Conservation (phyloP, 1,140 invertebrate species). For the Sarcophaga peregrina region DNA sequence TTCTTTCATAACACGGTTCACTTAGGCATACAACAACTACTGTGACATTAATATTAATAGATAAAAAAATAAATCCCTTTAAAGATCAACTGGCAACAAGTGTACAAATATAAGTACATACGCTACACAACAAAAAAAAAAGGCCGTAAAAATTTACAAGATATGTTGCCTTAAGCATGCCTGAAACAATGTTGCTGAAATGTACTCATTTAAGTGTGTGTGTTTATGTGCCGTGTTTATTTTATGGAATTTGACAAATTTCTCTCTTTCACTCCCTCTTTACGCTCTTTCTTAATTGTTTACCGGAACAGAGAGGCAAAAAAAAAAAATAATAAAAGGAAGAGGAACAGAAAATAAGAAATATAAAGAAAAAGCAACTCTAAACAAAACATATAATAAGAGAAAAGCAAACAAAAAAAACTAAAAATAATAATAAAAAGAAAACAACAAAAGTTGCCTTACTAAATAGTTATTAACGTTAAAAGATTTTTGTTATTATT, state of each 20-base stretch:
- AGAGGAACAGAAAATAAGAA: neutral
- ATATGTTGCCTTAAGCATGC: neutral
- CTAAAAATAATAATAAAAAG: slow-evolving; percentile 22
- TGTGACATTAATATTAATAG: neutral
- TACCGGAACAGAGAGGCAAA: slow-evolving; percentile 26
- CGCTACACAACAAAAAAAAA: neutral
- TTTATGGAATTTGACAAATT: slow-evolving; percentile 38
- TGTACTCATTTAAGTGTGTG: slow-evolving; percentile 2
- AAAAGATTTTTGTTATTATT: slow-evolving; percentile 29
- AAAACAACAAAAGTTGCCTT: neutral
- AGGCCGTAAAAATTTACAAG: slow-evolving; percentile 1
- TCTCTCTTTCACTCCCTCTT: slow-evolving; percentile 9
- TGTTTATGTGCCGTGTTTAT: slow-evolving; percentile 29
- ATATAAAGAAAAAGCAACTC: slow-evolving; percentile 16
- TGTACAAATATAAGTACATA: neutral
- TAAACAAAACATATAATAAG: slow-evolving; percentile 7
- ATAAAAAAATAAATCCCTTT: slow-evolving; percentile 18
- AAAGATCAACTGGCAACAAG: slow-evolving; percentile 18
- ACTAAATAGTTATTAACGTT: slow-evolving; percentile 24
- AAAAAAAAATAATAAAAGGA: neutral
- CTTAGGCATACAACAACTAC: neutral
- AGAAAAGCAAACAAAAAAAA: slow-evolving; percentile 15
- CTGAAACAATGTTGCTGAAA: neutral
- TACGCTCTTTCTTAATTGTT: slow-evolving; percentile 30
- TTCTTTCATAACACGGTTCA: neutral